These are phyloP conservation scores for Aselliscus stoliczkanus DNA, from an alignment of 2,797 vertebrate species.

Conservation along the genomic window DNA sequence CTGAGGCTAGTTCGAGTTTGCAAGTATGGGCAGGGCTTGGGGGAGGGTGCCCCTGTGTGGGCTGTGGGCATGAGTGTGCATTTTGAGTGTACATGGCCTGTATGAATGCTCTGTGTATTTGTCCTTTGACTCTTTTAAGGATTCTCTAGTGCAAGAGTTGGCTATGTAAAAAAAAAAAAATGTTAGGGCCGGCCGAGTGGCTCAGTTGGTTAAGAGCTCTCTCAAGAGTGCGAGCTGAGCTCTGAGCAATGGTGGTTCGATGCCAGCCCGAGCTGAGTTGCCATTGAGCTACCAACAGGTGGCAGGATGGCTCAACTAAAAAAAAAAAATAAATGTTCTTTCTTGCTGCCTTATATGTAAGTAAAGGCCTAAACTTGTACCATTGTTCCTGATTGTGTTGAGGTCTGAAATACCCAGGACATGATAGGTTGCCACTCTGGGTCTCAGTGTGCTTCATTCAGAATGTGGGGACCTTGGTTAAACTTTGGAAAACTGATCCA, in stretches of 20 bases:
- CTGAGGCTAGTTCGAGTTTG: conserved; percentile 16
- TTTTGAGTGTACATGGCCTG: neutral
- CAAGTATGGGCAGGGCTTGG: neutral
- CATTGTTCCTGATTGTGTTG: neutral
- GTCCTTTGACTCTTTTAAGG: conserved; percentile 5
- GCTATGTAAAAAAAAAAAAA: neutral
- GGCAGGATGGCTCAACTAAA: no score
- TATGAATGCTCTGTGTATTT: neutral
- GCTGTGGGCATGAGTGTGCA: neutral
- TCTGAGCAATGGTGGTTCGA: no score
- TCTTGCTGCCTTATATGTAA: neutral
- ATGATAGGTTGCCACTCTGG: neutral
- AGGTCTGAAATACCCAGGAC: neutral
- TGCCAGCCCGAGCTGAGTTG: no score
- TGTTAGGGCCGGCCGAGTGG: no score
- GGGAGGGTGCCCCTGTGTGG: neutral
- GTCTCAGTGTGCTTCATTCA: neutral
- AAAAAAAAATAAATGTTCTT: neutral
- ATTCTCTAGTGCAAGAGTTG: neutral
- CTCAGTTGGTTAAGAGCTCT: no score
- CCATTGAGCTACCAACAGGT: no score
- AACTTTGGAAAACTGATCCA: neutral
- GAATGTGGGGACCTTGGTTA: neutral
- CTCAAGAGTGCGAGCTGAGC: no score
- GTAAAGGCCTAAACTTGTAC: neutral